Base-by-base conservation (phyloP, 2,888 invertebrate species). In the Herminia tarsipennalis region DNA sequence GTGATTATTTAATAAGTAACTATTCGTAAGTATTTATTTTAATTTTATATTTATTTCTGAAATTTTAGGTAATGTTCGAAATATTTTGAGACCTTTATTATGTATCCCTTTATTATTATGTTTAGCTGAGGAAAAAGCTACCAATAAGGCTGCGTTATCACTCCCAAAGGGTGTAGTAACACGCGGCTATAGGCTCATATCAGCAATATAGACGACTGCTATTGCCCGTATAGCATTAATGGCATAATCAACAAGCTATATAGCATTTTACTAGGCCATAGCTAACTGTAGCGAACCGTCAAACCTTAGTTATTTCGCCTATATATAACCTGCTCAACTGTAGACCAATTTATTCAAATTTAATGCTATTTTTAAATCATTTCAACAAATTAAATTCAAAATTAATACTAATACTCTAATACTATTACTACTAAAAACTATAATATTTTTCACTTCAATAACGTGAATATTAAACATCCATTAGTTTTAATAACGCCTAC, bases 1-100 rank as follows among this genome's bases (percentile, higher is more conserved):
- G 88, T 89, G 86, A 88, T 82, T 83, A 66, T 65, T 66, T 57
- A 60, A 60, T 62, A 67, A 65, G 47, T 56, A 74, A 65, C 70
- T 66, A 66, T 72, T 76, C 78, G 78, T 78, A 70, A 78, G 76
- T 76, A 74, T 41, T 27, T 13, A 35, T 20, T 1, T 17, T 40
- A n/a, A n/a, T 22, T 13, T 9, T 43, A 20, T 53, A 50, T 30
- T 36, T 30, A 37, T 33, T 20, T 34, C 36, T 29, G n/a, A 22
- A 1, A 13, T 28, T 40, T 27, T n/a, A n/a, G n/a, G n/a, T n/a
- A n/a, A n/a, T n/a, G n/a, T n/a, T n/a, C n/a, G n/a, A n/a, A n/a
- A n/a, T n/a, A n/a, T n/a, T n/a, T n/a, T n/a, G n/a, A n/a, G n/a
- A n/a, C n/a, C n/a, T n/a, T n/a, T n/a, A 17, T 37, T 32, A 39